Evolutionary conservation across 2,113 vertebrate species (phyloP).

Genomic region (Rana temporaria): DNA sequence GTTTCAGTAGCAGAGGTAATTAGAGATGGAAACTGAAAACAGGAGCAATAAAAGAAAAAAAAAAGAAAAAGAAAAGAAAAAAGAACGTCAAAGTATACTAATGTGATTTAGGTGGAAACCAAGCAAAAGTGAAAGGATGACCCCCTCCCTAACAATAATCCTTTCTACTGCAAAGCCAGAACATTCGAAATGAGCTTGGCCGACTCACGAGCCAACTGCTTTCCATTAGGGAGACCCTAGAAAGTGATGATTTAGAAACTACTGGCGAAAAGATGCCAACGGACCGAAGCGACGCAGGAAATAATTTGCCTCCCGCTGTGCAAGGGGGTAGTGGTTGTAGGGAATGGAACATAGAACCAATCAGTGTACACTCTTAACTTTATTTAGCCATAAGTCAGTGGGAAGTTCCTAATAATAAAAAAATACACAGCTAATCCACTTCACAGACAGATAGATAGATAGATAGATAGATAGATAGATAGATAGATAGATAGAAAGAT

Average conservation of each 20-base stretch:
- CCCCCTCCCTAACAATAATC: constrained; percentile 46
- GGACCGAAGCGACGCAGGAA: constrained; percentile 52
- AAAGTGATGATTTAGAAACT: constrained; percentile 53
- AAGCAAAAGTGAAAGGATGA: constrained; percentile 53
- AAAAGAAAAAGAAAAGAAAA: not conserved
- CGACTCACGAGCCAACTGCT: constrained; percentile 43
- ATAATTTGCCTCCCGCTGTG: constrained; percentile 54
- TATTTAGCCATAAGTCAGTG: not conserved
- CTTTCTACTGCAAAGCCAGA: constrained; percentile 37
- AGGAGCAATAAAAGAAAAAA: not conserved
- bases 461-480: constrained; percentile 5
- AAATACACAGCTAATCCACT: not conserved
- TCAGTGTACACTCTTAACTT: constrained; percentile 21
- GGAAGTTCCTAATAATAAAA: not conserved
- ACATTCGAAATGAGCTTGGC: constrained; percentile 40
- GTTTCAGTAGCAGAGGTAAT: constrained; percentile 3
- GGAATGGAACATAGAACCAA: constrained; percentile 20
- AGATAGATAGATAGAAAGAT: constrained; percentile 21
- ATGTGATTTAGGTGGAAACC: constrained; percentile 39
- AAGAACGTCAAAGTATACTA: not conserved
- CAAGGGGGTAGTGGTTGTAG: constrained; percentile 11
- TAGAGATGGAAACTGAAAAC: constrained; percentile 1
- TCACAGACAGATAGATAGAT: no score
- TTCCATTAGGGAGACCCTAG: constrained; percentile 50
- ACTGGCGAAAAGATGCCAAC: constrained; percentile 51